Evolutionary conservation across 2,888 invertebrate genomes (phyloP).

Genomic region (Drosophila birchii): DNA sequence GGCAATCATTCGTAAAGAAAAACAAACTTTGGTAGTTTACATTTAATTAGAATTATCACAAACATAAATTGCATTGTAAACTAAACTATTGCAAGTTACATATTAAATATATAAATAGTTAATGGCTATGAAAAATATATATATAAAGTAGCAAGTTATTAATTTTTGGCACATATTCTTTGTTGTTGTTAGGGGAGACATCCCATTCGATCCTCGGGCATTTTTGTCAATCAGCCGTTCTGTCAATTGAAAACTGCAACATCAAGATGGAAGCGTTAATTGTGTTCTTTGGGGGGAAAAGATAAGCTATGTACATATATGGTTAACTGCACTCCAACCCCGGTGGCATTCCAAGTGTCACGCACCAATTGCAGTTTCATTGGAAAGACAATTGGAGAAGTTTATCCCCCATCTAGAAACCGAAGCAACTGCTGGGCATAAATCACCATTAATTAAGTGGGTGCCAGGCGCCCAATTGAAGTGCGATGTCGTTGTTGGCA

Average conservation of each 20-base stretch:
- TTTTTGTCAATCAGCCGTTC: conserved; percentile 1
- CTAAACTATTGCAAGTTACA: conserved; percentile 60
- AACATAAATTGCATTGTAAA: conserved; percentile 61
- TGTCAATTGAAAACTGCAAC: conserved; percentile 28
- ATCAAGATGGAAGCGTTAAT: neutral
- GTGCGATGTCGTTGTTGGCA: conserved; percentile 65
- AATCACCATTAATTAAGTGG: conserved; percentile 76
- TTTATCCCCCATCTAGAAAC: conserved; percentile 19
- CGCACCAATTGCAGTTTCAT: conserved; percentile 41
- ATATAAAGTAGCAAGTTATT: conserved; percentile 38
- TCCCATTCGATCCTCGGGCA: conserved; percentile 18
- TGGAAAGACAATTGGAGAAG: conserved; percentile 66
- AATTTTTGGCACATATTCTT: conserved; percentile 69
- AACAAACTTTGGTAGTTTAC: conserved; percentile 30
- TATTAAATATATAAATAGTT: conserved; percentile 58
- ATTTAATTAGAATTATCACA: conserved; percentile 74
- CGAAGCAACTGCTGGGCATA: conserved; percentile 58
- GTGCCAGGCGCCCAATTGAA: conserved; percentile 57
- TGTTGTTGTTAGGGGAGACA: conserved; percentile 13
- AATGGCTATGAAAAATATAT: conserved; percentile 59
- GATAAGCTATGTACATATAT: conserved; percentile 2
- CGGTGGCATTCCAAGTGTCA: conserved; percentile 11
- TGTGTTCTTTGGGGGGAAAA: neutral
- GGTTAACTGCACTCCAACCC: conserved; percentile 17
- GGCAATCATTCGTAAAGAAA: neutral